Percentiles rank a stretch among this genome's conserved stretches.
These are phyloP conservation scores for Thysanoteuthis rhombus DNA, from an alignment of 2,888 invertebrate genomes.

Conservation along the genomic window DNA sequence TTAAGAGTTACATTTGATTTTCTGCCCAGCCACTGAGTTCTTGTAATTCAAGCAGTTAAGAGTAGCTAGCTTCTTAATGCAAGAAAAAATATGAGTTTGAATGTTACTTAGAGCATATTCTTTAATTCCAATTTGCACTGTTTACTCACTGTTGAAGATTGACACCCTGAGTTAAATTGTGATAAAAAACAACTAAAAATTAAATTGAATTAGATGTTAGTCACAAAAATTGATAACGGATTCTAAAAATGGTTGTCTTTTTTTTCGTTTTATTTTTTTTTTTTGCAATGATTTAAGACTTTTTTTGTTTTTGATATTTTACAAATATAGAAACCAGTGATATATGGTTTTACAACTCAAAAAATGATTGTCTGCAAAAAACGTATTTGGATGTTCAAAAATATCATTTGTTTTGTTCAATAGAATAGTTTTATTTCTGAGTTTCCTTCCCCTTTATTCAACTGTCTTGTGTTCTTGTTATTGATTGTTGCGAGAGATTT, in stretches of 20 bases:
- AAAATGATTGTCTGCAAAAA: not conserved
- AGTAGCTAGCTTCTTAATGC: no score
- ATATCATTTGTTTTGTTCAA: not conserved
- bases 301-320: not conserved
- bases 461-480: not conserved
- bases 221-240: no score
- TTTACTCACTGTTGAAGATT: no score
- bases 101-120: no score
- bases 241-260: not conserved
- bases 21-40: no score
- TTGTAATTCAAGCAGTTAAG: no score
- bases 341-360: not conserved
- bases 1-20: no score
- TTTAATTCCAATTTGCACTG: no score
- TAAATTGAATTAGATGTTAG: no score
- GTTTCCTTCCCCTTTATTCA: not conserved
- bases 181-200: no score
- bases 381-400: not conserved
- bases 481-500: not conserved
- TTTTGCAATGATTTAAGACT: not conserved
- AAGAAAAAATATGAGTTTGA: no score
- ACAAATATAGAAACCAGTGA: not conserved
- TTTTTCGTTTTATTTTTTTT: not conserved
- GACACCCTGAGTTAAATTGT: no score
- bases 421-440: not conserved